Evolutionary conservation across 1,140 invertebrate genomes (phyloP), one percentile per base, ranked within the genome.

Genomic region (Chironomus striatipennis): DNA sequence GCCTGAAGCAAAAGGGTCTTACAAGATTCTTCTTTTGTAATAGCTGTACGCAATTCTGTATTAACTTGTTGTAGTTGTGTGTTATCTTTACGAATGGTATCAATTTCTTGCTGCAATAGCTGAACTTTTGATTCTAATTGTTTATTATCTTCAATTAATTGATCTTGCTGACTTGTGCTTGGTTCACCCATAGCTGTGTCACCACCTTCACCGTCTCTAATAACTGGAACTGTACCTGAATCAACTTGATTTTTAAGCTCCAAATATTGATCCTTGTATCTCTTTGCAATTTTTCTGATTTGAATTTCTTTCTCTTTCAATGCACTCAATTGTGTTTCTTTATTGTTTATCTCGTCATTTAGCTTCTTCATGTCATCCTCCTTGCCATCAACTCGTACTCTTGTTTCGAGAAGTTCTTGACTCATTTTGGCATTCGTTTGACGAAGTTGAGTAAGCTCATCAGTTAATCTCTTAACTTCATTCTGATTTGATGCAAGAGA

Each of bases 221-320:
- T 77, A 84, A 83, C 17, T 84, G 82, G 64, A 81, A 78, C 74
- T 79, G 78, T 79, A 86, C 85, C 21, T 78, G 80, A 76, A 85
- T 88, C 77, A 86, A 85, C 79, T 85, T 85, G 76, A 1, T 77
- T 77, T 70, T 80, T 78, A 0, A 89, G 78, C 76, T 93, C 92
- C 79, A 94, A 92, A 79, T 88, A 94, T 78, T 93, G 92, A 6
- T 88, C 90, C 81, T 96, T 97, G 79, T 97, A 97, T 78, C 95
- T 95, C 76, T 95, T 92, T 2, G 94, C 96, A 79, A 97, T 95
- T 80, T 93, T 94, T 77, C 93, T 88, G 72, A 97, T 89, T 84
- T 96, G 91, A 76, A 90, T 83, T 80, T 94, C 88, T 79, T 93
- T 93, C 78, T 90, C 91, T 76, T 87, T 89, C 10, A 90, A 87